Conservation (phyloP, 2,888 invertebrate species). For the Andrena minutula region DNA sequence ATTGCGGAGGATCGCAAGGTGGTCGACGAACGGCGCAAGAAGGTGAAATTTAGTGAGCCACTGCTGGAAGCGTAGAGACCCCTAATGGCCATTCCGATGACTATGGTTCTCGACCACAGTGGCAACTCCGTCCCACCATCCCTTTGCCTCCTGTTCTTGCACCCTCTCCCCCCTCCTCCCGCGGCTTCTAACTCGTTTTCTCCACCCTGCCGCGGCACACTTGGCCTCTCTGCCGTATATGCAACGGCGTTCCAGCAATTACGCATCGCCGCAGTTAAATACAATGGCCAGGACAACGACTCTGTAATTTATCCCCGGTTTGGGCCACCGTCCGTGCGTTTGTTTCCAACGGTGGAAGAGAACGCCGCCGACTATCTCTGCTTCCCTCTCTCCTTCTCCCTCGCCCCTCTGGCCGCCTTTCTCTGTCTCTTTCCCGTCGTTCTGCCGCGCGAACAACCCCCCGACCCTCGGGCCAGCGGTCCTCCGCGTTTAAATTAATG, state of each 20-base stretch:
- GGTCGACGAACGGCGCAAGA: conserved; percentile 74
- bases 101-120: conserved; percentile 79
- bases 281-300: conserved; percentile 81
- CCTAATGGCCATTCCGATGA: conserved; percentile 83
- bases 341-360: conserved; percentile 63
- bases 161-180: conserved; percentile 39
- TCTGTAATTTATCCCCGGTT: conserved; percentile 81
- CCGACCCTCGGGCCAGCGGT: not conserved
- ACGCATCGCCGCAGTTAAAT: conserved; percentile 82
- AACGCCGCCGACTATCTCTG: conserved; percentile 25
- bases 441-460: conserved; percentile 32
- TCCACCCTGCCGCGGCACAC: conserved; percentile 52
- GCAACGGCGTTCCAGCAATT: conserved; percentile 81
- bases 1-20: conserved; percentile 80
- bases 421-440: conserved; percentile 7
- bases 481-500: conserved; percentile 64
- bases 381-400: conserved; percentile 13
- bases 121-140: conserved; percentile 65
- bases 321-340: conserved; percentile 66
- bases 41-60: conserved; percentile 84
- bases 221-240: conserved; percentile 50
- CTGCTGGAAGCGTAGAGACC: conserved; percentile 81
- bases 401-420: not conserved
- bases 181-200: conserved; percentile 64
- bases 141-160: conserved; percentile 35